These are phyloP conservation scores for Protula sp. DNA, from an alignment of 2,888 invertebrate species.

Conservation along the genomic window DNA sequence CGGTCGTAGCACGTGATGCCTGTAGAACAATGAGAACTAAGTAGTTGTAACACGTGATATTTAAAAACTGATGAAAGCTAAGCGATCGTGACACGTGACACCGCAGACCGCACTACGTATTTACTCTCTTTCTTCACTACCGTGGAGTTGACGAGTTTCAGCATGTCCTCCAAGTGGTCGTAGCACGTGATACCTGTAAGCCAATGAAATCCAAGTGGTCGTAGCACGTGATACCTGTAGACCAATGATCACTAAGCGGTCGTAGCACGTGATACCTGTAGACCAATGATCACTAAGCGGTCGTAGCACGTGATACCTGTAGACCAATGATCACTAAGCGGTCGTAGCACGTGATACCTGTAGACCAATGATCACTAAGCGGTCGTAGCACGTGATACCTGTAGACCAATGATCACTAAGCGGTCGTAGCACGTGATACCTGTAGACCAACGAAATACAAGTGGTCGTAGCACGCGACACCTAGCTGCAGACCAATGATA, in stretches of 20 bases:
- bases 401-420: slow-evolving; percentile 73
- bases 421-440: slow-evolving; percentile 83
- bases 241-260: slow-evolving; percentile 82
- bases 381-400: slow-evolving; percentile 81
- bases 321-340: too few relatives aligned
- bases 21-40: slow-evolving; percentile 73
- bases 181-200: slow-evolving; percentile 72
- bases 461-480: slow-evolving; percentile 79
- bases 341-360: slow-evolving; percentile 79
- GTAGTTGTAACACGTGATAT: slow-evolving; percentile 79
- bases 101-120: slow-evolving; percentile 87
- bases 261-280: slow-evolving; percentile 76
- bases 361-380: slow-evolving; percentile 73
- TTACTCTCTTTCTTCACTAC: slow-evolving; percentile 57
- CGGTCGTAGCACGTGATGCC: slow-evolving; percentile 83
- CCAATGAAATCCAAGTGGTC: slow-evolving; percentile 83
- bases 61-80: too few relatives aligned
- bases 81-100: too few relatives aligned
- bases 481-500: too few relatives aligned
- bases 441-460: slow-evolving; percentile 73
- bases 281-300: slow-evolving; percentile 78
- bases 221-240: slow-evolving; percentile 73
- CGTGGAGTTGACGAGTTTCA: slow-evolving; percentile 56
- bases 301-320: slow-evolving; percentile 79
- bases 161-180: slow-evolving; percentile 79